These are phyloP conservation scores for Pelecanoides urinatrix DNA, from an alignment of 2,113 vertebrate species.

Conservation along the genomic window DNA sequence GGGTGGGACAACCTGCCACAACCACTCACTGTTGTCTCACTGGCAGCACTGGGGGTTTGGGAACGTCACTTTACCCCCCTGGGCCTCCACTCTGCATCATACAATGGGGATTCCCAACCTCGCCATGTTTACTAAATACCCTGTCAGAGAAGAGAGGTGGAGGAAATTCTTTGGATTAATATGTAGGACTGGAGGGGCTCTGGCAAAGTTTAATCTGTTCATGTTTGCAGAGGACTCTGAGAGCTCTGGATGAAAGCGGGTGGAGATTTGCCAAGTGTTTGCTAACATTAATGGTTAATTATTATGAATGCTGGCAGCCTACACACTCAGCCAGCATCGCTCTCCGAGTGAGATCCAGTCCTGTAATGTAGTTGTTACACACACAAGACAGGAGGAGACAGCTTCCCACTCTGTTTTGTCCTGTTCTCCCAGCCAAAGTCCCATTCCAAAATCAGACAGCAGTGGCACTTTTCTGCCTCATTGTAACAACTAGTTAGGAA, in stretches of 20 bases:
- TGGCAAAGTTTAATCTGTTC: conserved; percentile 19
- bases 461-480: neutral
- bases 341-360: neutral
- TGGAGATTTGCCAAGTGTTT: conserved; percentile 57
- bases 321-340: neutral
- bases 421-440: neutral
- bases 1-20: neutral
- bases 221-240: neutral
- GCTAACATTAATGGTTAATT: conserved; percentile 60
- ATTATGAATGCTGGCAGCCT: conserved; percentile 41
- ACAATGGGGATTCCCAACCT: neutral
- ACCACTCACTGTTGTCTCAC: neutral
- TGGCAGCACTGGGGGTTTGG: neutral
- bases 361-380: conserved; percentile 19
- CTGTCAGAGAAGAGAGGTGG: neutral
- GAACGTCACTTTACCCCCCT: neutral
- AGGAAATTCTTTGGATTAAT: neutral
- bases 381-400: neutral
- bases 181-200: neutral
- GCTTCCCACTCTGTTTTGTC: neutral
- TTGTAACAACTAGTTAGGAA: neutral
- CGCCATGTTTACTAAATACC: neutral
- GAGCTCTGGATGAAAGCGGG: neutral
- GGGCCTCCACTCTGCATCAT: neutral
- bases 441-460: conserved; percentile 19